Conservation (phyloP, 92 coral and sea anemone species). For the Desmophyllum pertusum region DNA sequence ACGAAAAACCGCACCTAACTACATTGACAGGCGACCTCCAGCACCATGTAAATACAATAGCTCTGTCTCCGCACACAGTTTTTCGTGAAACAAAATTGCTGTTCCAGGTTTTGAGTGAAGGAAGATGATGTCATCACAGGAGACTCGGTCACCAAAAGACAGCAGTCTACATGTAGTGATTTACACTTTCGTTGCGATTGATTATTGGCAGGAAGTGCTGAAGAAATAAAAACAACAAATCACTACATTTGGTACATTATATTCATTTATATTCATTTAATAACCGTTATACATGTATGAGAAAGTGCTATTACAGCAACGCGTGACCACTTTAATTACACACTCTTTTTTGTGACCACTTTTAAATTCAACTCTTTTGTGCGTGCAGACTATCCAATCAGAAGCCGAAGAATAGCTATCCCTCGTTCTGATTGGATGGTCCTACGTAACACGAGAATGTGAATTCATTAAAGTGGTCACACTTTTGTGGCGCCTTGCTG, state of each 20-base stretch:
- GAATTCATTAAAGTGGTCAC: no score
- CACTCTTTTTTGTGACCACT: no score
- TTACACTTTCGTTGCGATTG: background rate
- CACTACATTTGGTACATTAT: background rate
- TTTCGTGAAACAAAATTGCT: background rate
- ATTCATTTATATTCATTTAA: background rate
- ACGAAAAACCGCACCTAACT: background rate
- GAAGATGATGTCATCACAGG: background rate
- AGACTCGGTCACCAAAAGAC: background rate
- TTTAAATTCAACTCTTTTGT: no score
- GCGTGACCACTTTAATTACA: no score
- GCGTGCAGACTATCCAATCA: no score
- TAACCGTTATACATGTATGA: background rate
- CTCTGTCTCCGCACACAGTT: background rate
- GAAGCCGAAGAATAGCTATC: no score
- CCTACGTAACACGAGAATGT: no score
- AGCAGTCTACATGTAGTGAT: no score
- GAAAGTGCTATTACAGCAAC: no score
- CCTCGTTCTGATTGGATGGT: no score
- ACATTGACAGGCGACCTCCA: background rate
- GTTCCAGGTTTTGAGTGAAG: background rate
- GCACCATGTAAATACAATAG: background rate
- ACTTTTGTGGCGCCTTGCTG: no score
- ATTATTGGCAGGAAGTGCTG: constrained; percentile 40
- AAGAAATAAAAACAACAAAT: background rate